Percentiles rank a stretch among this genome's conserved stretches.
Evolutionary conservation across 2,888 invertebrate species (phyloP).

Genomic region (Bembecia ichneumoniformis): DNA sequence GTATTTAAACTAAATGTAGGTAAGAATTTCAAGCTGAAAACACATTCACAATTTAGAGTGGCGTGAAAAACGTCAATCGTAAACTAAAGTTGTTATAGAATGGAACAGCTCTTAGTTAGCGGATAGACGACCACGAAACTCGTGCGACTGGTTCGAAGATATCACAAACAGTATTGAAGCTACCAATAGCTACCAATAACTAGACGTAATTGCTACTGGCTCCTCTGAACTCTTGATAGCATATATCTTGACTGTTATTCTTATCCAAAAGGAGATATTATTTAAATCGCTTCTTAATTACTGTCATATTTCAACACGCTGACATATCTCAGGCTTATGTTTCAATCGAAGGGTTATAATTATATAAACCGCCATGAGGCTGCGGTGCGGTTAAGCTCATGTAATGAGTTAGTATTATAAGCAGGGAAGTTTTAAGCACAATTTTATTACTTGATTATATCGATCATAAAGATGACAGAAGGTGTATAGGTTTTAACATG

Average conservation of each 20-base stretch:
- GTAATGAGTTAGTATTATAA: neutral
- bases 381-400: neutral
- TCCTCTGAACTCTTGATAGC: neutral
- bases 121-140: constrained; percentile 11
- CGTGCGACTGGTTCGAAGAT: constrained; percentile 21
- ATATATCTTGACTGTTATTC: neutral
- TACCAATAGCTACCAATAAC: constrained; percentile 32
- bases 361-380: neutral
- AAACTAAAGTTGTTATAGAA: neutral
- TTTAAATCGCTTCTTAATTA: neutral
- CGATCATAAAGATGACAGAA: too few species aligned
- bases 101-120: neutral
- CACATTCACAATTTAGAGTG: neutral
- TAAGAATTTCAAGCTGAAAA: constrained; percentile 2
- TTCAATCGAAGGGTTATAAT: neutral
- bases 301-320: neutral
- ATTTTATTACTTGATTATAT: too few species aligned
- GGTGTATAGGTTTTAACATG: too few species aligned
- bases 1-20: neutral
- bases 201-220: constrained; percentile 6
- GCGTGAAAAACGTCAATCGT: neutral
- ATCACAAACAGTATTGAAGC: constrained; percentile 32
- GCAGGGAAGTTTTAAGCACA: too few species aligned
- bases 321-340: neutral
- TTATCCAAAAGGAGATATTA: neutral